Evolutionary conservation across 1,140 invertebrate genomes (phyloP).

Genomic region (Drosophila bocki): DNA sequence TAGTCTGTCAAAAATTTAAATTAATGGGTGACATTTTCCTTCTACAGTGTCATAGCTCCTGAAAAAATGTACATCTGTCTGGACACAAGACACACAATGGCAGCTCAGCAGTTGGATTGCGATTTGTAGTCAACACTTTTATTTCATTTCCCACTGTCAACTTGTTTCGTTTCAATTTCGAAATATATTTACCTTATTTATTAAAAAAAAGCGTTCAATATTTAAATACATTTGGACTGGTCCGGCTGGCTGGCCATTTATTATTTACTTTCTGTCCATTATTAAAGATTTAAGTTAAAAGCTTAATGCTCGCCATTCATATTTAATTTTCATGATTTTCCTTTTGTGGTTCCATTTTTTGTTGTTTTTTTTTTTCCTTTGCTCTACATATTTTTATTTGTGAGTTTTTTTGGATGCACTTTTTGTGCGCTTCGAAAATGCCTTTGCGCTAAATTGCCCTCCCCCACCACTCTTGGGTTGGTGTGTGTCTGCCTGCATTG

Average conservation of each 20-base stretch:
- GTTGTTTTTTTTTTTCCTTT: slow-evolving; percentile 19
- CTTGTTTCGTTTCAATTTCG: background rate
- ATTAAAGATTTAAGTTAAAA: slow-evolving; percentile 37
- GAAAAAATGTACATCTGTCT: background rate
- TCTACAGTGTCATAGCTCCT: background rate
- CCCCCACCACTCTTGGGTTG: slow-evolving; percentile 7
- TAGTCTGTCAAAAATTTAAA: background rate
- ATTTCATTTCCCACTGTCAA: background rate
- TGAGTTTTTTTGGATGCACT: slow-evolving; percentile 41
- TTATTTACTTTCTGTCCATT: slow-evolving; percentile 23
- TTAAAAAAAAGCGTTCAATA: slow-evolving; percentile 30
- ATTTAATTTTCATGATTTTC: slow-evolving; percentile 56
- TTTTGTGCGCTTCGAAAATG: slow-evolving; percentile 62
- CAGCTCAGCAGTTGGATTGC: slow-evolving; percentile 1
- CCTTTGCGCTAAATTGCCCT: slow-evolving; percentile 70
- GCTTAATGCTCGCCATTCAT: slow-evolving; percentile 33
- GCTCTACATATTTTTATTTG: slow-evolving; percentile 20
- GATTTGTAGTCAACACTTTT: background rate
- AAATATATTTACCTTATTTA: slow-evolving; percentile 15
- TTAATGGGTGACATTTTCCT: background rate
- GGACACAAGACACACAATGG: background rate
- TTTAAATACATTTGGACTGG: slow-evolving; percentile 11
- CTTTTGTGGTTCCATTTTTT: slow-evolving; percentile 25
- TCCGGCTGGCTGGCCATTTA: slow-evolving; percentile 12
- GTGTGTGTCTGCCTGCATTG: slow-evolving; percentile 61